These are phyloP conservation scores for Raja brachyura DNA, from an alignment of 2,113 vertebrate genomes.

Conservation along the genomic window DNA sequence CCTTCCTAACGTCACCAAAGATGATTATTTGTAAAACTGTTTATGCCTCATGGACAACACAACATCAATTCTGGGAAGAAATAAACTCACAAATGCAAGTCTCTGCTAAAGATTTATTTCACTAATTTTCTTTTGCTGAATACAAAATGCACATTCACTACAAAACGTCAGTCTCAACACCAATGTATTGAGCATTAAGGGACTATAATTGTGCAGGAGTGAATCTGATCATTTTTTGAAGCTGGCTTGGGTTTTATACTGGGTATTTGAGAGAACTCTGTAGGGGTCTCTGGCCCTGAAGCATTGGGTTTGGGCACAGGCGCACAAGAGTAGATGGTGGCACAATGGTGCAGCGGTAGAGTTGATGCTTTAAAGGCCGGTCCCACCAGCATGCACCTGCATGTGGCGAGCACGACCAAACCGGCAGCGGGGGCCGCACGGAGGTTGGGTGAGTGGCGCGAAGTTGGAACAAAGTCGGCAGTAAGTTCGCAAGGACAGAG, in stretches of 20 bases:
- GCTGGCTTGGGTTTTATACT: neutral
- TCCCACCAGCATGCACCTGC: no score
- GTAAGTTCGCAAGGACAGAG: no score
- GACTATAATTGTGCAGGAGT: neutral
- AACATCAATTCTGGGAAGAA: neutral
- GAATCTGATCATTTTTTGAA: neutral
- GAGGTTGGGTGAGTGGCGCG: no score
- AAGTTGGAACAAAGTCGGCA: no score
- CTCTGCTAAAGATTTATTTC: neutral
- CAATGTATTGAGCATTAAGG: neutral
- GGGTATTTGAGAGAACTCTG: neutral
- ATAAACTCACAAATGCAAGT: neutral
- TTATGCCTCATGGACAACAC: neutral
- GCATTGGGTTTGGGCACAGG: no score
- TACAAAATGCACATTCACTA: neutral
- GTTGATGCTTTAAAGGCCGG: no score
- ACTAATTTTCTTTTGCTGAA: neutral
- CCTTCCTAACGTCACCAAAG: neutral
- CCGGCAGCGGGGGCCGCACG: no score
- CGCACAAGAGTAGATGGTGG: no score
- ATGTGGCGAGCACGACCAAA: no score
- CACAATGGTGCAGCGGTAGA: no score
- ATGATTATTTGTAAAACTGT: neutral
- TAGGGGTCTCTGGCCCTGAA: neutral
- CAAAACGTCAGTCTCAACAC: neutral